Evolutionary conservation across 2,888 invertebrate species (phyloP).

Genomic region (Notocelia uddmanniana): DNA sequence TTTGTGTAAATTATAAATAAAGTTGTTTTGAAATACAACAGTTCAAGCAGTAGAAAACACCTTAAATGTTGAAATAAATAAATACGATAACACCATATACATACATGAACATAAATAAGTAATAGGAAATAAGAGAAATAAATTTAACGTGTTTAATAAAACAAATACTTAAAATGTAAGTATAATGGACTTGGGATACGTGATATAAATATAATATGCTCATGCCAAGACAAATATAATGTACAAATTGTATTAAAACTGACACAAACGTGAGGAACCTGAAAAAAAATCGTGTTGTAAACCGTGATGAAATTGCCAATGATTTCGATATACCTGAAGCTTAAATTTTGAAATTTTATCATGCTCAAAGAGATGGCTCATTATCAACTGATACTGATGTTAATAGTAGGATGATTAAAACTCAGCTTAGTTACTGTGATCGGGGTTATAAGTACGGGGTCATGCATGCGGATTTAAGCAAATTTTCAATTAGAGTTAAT

Average conservation of each 20-base stretch:
- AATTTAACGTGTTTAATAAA: slow-evolving; percentile 47
- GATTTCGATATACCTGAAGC: slow-evolving; percentile 49
- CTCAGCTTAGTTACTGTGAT: slow-evolving; percentile 45
- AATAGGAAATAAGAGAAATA: slow-evolving; percentile 49
- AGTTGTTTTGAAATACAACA: slow-evolving; percentile 33
- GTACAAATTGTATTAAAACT: slow-evolving; percentile 57
- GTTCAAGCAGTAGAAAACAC: slow-evolving; percentile 37
- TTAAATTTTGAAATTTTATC: slow-evolving; percentile 41
- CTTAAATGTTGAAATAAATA: slow-evolving; percentile 32
- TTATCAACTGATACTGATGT: slow-evolving; percentile 42
- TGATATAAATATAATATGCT: slow-evolving; percentile 61
- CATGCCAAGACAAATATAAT: slow-evolving; percentile 70
- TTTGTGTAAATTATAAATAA: slow-evolving; percentile 8
- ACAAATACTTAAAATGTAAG: slow-evolving; percentile 49
- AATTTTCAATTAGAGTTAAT: slow-evolving; percentile 44
- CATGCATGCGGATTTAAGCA: slow-evolving; percentile 58
- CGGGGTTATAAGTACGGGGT: slow-evolving; percentile 57
- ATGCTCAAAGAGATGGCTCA: slow-evolving; percentile 42
- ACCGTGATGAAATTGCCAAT: slow-evolving; percentile 67
- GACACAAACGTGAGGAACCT: slow-evolving; percentile 61
- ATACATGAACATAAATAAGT: slow-evolving; percentile 53
- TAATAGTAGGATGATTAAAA: slow-evolving; percentile 41
- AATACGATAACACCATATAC: slow-evolving; percentile 48
- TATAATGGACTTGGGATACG: slow-evolving; percentile 53
- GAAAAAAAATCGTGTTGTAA: slow-evolving; percentile 56